Conservation (phyloP, 1,140 invertebrate species). For the Camponotus vicinus region DNA sequence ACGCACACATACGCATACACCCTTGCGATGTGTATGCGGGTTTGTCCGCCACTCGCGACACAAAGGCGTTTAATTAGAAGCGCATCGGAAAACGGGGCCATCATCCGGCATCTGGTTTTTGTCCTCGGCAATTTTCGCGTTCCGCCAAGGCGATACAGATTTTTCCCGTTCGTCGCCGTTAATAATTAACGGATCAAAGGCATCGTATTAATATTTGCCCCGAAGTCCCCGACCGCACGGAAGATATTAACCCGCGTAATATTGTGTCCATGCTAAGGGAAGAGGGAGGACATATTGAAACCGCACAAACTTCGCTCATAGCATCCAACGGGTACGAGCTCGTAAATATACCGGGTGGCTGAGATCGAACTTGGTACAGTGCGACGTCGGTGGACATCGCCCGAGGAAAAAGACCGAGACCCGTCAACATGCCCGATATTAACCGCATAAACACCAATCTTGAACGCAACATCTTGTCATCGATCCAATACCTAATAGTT, state of each 20-base stretch:
- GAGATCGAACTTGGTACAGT: constrained; percentile 47
- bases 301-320: constrained; percentile 82
- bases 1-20: background rate
- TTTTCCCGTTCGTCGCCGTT: constrained; percentile 56
- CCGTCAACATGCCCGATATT: constrained; percentile 5
- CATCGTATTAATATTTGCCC: constrained; percentile 78
- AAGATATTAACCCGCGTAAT: constrained; percentile 81
- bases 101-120: constrained; percentile 51
- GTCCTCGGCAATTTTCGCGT: constrained; percentile 47
- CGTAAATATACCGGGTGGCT: constrained; percentile 74
- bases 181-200: constrained; percentile 78
- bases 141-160: constrained; percentile 56
- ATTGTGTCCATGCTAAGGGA: constrained; percentile 78
- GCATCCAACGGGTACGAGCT: constrained; percentile 67
- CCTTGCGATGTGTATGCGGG: constrained; percentile 11
- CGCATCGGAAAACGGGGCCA: constrained; percentile 58
- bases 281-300: constrained; percentile 79
- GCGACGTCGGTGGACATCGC: constrained; percentile 42
- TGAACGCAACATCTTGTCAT: background rate
- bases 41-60: constrained; percentile 24
- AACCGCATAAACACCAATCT: background rate
- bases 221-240: constrained; percentile 74
- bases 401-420: constrained; percentile 23
- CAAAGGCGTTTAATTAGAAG: constrained; percentile 63
- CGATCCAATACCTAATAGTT: background rate